Base-by-base conservation (phyloP, 2,888 invertebrate genomes). In the Mantis religiosa region DNA sequence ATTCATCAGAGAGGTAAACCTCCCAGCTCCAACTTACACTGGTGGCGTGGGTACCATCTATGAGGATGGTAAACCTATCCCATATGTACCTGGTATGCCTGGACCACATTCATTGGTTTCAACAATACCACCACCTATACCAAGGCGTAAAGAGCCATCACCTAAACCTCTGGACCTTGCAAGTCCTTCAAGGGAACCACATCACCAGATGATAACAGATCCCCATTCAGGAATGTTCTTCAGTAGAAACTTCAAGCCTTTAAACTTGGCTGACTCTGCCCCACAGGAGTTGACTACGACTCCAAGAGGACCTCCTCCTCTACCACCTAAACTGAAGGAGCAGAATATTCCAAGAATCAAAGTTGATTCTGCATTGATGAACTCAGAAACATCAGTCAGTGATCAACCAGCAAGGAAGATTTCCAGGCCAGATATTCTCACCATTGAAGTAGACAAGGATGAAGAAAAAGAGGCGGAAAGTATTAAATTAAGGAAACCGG, bases 41-140 rank as follows among this genome's bases (percentile, higher is more conserved):
- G 95, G 95, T 90, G 95, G 95, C 20, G 94, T 95, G 84, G 94
- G 95, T n/a, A 95, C 95, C 47, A 96, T 96, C 90, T 92, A 95
- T 85, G 95, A 96, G 91, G 95, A 94, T 27, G 97, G 96, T 30
- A 97, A 97, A 92, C 93, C 96, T n/a, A 96, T 98, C 92, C 96
- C 97, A 0, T 96, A 97, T 92, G 97, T 98, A 20, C 97, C 97
- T 9, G 98, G 97, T 25, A 98, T 98, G 93, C 97, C 98, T 0
- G 97, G 97, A 15, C 98, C 97, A 4, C 96, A 96, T 91, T 95
- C 95, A 71, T 92, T 96, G 41, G 90, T 92, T 14, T 91, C 91
- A 28, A 83, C 83, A n/a, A 71, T 81, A n/a, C 82, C 86, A 82
- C 81, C 83, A 28, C 54, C 84, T 7, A 28, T 82, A n/a, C 20